These are phyloP conservation scores for Thymelicus lineola DNA, from an alignment of 2,888 invertebrate species.

Conservation along the genomic window DNA sequence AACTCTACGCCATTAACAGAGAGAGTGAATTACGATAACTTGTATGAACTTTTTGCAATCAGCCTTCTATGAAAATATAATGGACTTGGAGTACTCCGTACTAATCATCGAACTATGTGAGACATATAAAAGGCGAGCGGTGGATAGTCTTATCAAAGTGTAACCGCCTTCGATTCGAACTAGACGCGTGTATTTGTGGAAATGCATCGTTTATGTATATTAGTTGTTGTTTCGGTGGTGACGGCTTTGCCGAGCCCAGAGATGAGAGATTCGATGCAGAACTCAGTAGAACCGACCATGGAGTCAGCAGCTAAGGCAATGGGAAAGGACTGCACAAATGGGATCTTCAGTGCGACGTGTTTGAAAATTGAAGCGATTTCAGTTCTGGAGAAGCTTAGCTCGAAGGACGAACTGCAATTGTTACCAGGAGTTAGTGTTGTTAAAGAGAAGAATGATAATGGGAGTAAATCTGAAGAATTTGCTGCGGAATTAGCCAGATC, in stretches of 20 bases:
- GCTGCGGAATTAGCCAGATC: constrained; percentile 90
- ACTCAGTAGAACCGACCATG: constrained; percentile 55
- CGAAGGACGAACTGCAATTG: constrained; percentile 70
- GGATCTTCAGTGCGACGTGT: constrained; percentile 75
- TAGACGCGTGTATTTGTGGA: constrained; percentile 60
- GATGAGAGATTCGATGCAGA: constrained; percentile 47
- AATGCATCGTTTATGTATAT: constrained; percentile 63
- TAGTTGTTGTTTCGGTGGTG: constrained; percentile 55
- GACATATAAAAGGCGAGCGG: constrained; percentile 78
- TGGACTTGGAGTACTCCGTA: constrained; percentile 68
- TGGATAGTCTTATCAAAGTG: constrained; percentile 75
- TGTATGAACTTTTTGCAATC: constrained; percentile 66
- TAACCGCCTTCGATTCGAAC: constrained; percentile 61
- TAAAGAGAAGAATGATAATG: constrained; percentile 76
- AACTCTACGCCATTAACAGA: constrained; percentile 44
- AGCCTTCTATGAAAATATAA: constrained; percentile 83
- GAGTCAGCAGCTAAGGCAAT: constrained; percentile 65
- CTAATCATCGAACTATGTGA: constrained; percentile 73
- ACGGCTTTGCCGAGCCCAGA: constrained; percentile 70
- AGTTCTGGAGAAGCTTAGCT: constrained; percentile 69
- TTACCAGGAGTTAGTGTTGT: constrained; percentile 87
- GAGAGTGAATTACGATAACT: constrained; percentile 44
- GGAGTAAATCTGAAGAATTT: constrained; percentile 88
- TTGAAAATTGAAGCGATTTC: constrained; percentile 77
- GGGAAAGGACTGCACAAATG: constrained; percentile 71